Percentiles rank a stretch among this genome's conserved stretches.
These are phyloP conservation scores for Pseudomyrmex pallidus DNA, from an alignment of 1,140 invertebrate species.

Conservation along the genomic window DNA sequence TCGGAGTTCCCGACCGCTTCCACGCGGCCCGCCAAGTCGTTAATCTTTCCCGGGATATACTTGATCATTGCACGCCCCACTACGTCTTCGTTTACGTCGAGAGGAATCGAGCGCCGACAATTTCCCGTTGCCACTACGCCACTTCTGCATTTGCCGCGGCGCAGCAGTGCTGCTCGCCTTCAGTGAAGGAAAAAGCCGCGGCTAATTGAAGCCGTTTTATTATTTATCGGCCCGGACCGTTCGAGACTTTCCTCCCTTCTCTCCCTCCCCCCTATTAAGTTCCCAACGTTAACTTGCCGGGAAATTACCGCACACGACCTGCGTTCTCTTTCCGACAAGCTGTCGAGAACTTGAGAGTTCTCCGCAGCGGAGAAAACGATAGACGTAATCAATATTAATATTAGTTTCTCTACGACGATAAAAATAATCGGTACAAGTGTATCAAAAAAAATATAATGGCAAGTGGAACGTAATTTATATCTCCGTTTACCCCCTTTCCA, in stretches of 20 bases:
- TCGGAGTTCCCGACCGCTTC: slow-evolving; percentile 56
- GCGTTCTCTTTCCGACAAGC: neutral
- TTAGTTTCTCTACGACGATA: no score
- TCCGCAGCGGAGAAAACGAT: no score
- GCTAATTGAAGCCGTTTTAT: slow-evolving; percentile 47
- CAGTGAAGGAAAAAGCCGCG: slow-evolving; percentile 57
- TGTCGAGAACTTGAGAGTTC: neutral
- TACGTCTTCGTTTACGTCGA: slow-evolving; percentile 73
- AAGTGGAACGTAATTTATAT: no score
- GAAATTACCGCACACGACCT: neutral
- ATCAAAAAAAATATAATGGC: no score
- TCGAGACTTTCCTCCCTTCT: neutral
- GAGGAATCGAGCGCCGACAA: slow-evolving; percentile 69
- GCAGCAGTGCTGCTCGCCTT: neutral
- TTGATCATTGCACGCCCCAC: slow-evolving; percentile 75
- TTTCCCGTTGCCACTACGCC: slow-evolving; percentile 68
- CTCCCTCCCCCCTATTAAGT: neutral
- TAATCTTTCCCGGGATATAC: slow-evolving; percentile 73
- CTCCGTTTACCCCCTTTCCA: no score
- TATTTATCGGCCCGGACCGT: slow-evolving; percentile 22
- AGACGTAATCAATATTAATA: neutral
- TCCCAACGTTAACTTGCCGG: neutral
- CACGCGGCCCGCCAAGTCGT: slow-evolving; percentile 64
- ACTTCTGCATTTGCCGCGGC: slow-evolving; percentile 63
- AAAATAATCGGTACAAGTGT: no score